Conservation (phyloP, 2,797 vertebrate species). For the Cygnus olor region DNA sequence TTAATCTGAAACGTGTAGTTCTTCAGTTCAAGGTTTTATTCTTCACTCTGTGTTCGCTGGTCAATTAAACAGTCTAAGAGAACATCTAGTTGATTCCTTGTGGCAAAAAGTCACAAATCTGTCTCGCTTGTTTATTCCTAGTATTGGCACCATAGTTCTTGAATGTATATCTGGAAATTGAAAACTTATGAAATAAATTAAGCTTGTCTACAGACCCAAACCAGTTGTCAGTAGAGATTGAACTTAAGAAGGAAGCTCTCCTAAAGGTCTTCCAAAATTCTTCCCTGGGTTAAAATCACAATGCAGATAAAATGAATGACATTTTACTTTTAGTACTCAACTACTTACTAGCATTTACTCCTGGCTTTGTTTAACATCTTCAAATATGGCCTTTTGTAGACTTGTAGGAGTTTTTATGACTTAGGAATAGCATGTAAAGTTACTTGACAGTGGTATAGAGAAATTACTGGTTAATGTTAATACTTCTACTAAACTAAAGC, state of each 20-base stretch:
- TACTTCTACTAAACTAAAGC: not conserved
- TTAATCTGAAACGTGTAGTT: not conserved
- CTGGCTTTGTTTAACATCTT: not conserved
- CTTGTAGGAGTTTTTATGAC: not conserved
- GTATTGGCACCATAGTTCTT: accelerated
- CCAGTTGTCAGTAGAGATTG: not conserved
- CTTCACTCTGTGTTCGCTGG: not conserved
- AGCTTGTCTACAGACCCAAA: not conserved
- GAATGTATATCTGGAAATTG: not conserved
- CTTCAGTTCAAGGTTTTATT: not conserved
- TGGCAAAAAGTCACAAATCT: not conserved
- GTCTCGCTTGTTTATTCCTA: not conserved
- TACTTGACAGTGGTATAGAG: not conserved
- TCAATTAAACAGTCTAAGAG: not conserved
- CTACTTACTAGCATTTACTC: not conserved
- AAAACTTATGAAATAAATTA: not conserved
- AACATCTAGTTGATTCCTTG: not conserved
- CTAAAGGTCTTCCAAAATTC: not conserved
- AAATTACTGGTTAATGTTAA: not conserved
- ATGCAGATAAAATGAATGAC: not conserved
- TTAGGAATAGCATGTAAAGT: not conserved
- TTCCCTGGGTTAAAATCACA: not conserved
- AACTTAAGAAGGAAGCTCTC: not conserved
- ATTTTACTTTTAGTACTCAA: not conserved
- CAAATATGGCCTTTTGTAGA: not conserved